Conservation (phyloP, 2,888 invertebrate genomes). For the Drosophila nr. medialis region DNA sequence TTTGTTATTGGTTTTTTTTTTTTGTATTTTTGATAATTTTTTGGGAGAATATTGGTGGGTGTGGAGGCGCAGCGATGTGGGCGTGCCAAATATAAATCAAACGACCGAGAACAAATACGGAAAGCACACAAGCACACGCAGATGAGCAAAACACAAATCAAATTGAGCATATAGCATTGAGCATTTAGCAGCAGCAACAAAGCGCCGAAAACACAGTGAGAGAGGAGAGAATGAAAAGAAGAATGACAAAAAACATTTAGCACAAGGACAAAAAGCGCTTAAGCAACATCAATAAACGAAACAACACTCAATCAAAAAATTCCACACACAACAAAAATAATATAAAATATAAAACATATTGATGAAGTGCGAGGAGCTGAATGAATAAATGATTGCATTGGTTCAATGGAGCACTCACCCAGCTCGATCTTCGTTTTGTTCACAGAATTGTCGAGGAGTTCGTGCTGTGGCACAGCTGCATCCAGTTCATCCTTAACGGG, state of each 20-base stretch:
- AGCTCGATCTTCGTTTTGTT: conserved; percentile 94
- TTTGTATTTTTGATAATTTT: conserved; percentile 24
- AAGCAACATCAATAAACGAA: conserved; percentile 24
- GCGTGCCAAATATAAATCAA: conserved; percentile 68
- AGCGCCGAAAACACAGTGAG: conserved; percentile 38
- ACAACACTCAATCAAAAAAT: conserved; percentile 11
- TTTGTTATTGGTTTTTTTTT: conserved; percentile 19
- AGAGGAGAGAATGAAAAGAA: conserved; percentile 49
- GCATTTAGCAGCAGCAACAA: conserved; percentile 35
- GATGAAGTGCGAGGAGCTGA: conserved; percentile 28
- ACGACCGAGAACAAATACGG: conserved; percentile 50
- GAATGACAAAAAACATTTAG: conserved; percentile 59
- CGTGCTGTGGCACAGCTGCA: conserved; percentile 94
- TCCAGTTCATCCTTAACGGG: conserved; percentile 91
- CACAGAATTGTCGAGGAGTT: conserved; percentile 94
- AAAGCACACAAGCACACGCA: conserved; percentile 57
- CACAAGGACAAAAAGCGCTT: conserved; percentile 47
- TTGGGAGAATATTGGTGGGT: background rate
- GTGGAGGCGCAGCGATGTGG: conserved; percentile 36
- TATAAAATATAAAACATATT: conserved; percentile 4
- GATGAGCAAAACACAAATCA: conserved; percentile 48
- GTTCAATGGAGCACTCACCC: conserved; percentile 70
- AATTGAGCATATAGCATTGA: conserved; percentile 11
- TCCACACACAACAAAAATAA: conserved; percentile 20
- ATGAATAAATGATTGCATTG: background rate